Evolutionary conservation across 2,888 invertebrate genomes (phyloP).

Genomic region (Temnothorax rugatulus): DNA sequence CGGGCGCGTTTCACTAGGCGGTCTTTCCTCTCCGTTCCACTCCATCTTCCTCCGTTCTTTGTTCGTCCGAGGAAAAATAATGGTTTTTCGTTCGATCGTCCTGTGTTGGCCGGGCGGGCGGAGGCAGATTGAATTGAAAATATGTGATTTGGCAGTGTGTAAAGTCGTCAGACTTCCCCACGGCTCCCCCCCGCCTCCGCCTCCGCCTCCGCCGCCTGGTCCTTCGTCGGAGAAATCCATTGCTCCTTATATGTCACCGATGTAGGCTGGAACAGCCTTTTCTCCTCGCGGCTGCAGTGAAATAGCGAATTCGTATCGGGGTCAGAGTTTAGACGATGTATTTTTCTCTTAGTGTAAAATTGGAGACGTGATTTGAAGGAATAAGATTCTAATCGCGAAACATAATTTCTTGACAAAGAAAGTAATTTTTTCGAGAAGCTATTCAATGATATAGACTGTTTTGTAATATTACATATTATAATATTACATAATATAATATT

Average conservation of each 20-base stretch:
- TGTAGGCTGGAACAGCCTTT: slow-evolving; percentile 18
- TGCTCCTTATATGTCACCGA: slow-evolving; percentile 48
- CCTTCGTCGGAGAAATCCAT: slow-evolving; percentile 46
- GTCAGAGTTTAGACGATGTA: slow-evolving; percentile 36
- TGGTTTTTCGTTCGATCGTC: slow-evolving; percentile 81
- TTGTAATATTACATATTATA: neutral
- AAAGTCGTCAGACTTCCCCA: slow-evolving; percentile 78
- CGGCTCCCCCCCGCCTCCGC: neutral
- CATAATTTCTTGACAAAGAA: neutral
- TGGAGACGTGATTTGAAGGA: neutral
- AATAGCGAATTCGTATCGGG: slow-evolving; percentile 21
- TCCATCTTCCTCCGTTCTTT: slow-evolving; percentile 40
- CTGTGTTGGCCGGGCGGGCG: slow-evolving; percentile 58
- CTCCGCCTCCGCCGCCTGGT: slow-evolving; percentile 29
- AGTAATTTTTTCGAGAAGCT: neutral
- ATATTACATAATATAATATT: no score
- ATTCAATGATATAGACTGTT: neutral
- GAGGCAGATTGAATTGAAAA: slow-evolving; percentile 83
- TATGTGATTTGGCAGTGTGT: slow-evolving; percentile 82
- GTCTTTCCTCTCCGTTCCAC: slow-evolving; percentile 24
- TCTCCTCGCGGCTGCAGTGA: slow-evolving; percentile 7
- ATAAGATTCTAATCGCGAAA: neutral
- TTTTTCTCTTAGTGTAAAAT: neutral
- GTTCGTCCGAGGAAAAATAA: slow-evolving; percentile 78
- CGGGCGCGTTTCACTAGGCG: slow-evolving; percentile 53